Evolutionary conservation across 2,797 vertebrate genomes (phyloP).

Genomic region (Garrulus glandarius): DNA sequence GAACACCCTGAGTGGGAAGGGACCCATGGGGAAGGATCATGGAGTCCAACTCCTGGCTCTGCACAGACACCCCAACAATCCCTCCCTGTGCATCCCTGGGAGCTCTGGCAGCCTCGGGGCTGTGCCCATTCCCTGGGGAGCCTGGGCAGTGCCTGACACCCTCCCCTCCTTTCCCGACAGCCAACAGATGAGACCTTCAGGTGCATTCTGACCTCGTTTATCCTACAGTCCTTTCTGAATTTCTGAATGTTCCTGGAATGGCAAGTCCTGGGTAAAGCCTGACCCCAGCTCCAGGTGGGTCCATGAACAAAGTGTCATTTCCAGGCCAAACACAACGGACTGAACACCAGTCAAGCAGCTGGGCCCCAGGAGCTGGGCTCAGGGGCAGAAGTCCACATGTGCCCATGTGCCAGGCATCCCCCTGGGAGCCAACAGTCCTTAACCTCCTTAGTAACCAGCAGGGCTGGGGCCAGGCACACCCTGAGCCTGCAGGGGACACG

Average conservation of each 20-base stretch:
- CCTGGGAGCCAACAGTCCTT: background rate
- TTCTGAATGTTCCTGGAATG: background rate
- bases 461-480: background rate
- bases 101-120: background rate
- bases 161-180: background rate
- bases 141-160: background rate
- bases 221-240: background rate
- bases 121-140: background rate
- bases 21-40: background rate
- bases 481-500: background rate
- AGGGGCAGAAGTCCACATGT: background rate
- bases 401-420: background rate
- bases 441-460: rapidly evolving
- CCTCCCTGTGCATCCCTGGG: background rate
- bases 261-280: background rate
- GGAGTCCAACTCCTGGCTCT: rapidly evolving
- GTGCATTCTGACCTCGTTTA: background rate
- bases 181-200: background rate
- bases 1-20: background rate
- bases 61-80: background rate
- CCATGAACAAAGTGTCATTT: background rate
- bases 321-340: background rate
- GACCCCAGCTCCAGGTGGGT: background rate
- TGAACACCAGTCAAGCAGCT: background rate
- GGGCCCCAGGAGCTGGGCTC: background rate